These are phyloP conservation scores for Hyles vespertilio DNA, from an alignment of 1,140 invertebrate genomes.

Conservation along the genomic window DNA sequence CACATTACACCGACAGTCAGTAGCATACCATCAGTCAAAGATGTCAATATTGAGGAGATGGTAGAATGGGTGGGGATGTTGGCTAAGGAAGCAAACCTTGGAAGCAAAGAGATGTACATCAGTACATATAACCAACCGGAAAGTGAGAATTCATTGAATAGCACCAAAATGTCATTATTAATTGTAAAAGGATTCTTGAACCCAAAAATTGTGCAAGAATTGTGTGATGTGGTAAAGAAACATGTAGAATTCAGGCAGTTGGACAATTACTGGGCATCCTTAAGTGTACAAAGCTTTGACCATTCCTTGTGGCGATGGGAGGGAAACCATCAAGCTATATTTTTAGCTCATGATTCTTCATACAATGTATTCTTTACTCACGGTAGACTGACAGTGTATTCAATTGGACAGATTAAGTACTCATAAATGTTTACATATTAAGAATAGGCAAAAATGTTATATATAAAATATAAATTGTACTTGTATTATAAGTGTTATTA, in stretches of 20 bases:
- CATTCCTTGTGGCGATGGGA: constrained; percentile 51
- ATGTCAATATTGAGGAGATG: constrained; percentile 46
- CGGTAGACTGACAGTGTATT: constrained; percentile 32
- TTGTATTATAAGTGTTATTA: no score
- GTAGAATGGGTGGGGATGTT: constrained; percentile 64
- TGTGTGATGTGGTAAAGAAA: constrained; percentile 32
- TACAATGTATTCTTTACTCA: constrained; percentile 52
- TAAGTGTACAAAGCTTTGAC: constrained; percentile 58
- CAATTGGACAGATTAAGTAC: constrained; percentile 61
- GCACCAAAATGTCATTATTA: constrained; percentile 43
- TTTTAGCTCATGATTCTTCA: constrained; percentile 54
- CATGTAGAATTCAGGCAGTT: constrained; percentile 42
- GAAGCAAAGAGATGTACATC: constrained; percentile 41
- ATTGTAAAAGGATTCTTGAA: constrained; percentile 53
- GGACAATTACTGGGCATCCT: constrained; percentile 47
- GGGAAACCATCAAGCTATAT: constrained; percentile 33
- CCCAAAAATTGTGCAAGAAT: constrained; percentile 32
- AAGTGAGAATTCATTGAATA: constrained; percentile 34
- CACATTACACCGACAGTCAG: constrained; percentile 37
- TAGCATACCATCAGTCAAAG: constrained; percentile 46
- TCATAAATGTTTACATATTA: constrained; percentile 21
- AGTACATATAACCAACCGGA: constrained; percentile 53
- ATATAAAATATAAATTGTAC: no score
- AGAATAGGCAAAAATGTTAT: no score
- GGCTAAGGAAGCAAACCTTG: constrained; percentile 39